Evolutionary conservation across 1,140 invertebrate genomes (phyloP).

Genomic region (Leptestheria dahalacensis): DNA sequence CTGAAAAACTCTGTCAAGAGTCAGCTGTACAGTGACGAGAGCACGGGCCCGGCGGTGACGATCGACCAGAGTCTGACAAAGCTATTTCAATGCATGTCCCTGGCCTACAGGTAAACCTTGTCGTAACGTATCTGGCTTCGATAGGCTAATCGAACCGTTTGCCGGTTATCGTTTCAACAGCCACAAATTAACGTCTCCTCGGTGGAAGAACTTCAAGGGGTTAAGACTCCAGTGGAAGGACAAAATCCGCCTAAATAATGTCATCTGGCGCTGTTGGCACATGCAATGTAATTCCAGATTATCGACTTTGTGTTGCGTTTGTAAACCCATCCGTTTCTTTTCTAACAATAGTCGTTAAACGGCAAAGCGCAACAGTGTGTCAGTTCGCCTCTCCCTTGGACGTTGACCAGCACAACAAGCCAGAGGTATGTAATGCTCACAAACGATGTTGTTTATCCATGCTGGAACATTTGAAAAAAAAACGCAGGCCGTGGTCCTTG

Average conservation of each 20-base stretch:
- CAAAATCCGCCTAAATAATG: constrained; percentile 97
- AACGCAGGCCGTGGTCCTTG: constrained; percentile 78
- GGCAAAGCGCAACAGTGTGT: constrained; percentile 74
- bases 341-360: constrained; percentile 80
- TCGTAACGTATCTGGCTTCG: neutral
- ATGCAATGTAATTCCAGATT: constrained; percentile 81
- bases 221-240: constrained; percentile 92
- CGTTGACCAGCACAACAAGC: constrained; percentile 85
- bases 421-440: no score
- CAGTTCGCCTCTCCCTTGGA: constrained; percentile 90
- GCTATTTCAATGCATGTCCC: constrained; percentile 89
- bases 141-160: neutral
- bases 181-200: constrained; percentile 95
- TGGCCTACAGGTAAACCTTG: constrained; percentile 88
- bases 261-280: constrained; percentile 99
- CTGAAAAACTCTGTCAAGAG: neutral
- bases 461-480: no score
- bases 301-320: neutral
- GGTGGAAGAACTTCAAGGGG: constrained; percentile 99
- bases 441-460: no score
- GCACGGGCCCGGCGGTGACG: constrained; percentile 31
- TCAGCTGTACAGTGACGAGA: no score
- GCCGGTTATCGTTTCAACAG: constrained; percentile 31
- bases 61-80: constrained; percentile 89
- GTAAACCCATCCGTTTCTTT: constrained; percentile 17